Conservation (phyloP, 2,113 vertebrate genomes). For the Paramormyrops kingsleyae region DNA sequence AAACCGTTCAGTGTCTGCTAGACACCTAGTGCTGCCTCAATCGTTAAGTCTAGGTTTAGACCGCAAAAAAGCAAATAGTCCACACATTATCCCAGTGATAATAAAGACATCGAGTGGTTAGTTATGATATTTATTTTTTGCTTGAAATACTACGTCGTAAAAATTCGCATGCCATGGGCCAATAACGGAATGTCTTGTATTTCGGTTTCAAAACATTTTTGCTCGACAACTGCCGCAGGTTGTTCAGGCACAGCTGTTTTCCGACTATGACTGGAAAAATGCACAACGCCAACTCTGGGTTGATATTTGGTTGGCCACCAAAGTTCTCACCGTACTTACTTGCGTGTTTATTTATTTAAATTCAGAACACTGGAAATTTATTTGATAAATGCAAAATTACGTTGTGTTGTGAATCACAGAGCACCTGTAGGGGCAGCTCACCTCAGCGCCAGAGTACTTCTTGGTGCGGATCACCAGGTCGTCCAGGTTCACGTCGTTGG, state of each 20-base stretch:
- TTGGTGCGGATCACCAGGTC: conserved; percentile 68
- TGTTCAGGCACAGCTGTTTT: neutral
- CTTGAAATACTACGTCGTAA: neutral
- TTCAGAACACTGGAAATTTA: conserved; percentile 8
- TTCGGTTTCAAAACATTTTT: neutral
- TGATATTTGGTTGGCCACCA: neutral
- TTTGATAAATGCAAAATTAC: neutral
- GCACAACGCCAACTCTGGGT: neutral
- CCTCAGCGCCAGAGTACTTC: conserved; percentile 92
- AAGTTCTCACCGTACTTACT: neutral
- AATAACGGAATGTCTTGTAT: neutral
- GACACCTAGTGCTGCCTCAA: neutral
- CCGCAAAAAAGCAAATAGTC: neutral
- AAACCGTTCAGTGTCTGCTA: neutral
- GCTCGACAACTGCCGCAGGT: neutral
- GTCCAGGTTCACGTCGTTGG: conserved; percentile 61
- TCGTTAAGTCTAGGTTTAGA: neutral
- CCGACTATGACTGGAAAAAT: neutral
- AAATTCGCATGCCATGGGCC: neutral
- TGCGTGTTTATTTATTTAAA: conserved; percentile 28
- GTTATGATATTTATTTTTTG: conserved; percentile 11
- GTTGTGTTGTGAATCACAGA: neutral
- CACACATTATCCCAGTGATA: neutral
- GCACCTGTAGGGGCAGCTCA: conserved; percentile 45
- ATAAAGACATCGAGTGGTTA: conserved; percentile 9